Percentiles rank a stretch among this genome's conserved stretches.
These are phyloP conservation scores for Craniophora ligustri DNA, from an alignment of 2,888 invertebrate species.

Conservation along the genomic window DNA sequence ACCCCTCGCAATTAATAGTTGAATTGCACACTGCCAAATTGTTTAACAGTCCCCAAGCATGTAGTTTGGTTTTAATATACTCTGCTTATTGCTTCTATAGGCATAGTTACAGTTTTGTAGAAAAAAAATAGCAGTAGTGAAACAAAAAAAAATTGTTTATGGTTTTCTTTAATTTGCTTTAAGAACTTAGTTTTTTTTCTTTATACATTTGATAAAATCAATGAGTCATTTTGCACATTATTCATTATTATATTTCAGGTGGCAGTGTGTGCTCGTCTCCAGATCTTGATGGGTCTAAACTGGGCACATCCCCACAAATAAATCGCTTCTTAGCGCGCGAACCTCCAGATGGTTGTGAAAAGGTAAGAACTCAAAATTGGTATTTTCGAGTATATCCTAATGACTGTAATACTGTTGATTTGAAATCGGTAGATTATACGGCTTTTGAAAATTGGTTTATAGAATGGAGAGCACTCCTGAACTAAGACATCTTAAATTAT, in stretches of 20 bases:
- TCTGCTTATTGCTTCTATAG: constrained; percentile 50
- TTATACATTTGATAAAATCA: background rate
- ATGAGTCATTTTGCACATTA: constrained; percentile 9
- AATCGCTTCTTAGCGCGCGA: constrained; percentile 95
- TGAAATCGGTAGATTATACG: too few species aligned
- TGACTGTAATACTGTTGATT: too few species aligned
- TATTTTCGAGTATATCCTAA: background rate
- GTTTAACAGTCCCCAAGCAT: constrained; percentile 65
- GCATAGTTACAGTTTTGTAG: constrained; percentile 29
- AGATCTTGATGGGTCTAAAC: constrained; percentile 91
- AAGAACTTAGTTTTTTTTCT: constrained; percentile 12
- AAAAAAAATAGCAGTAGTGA: constrained; percentile 32
- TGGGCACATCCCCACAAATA: constrained; percentile 95
- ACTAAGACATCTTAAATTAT: too few species aligned
- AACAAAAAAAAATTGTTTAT: constrained; percentile 22
- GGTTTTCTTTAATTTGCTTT: constrained; percentile 32
- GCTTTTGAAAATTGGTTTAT: too few species aligned
- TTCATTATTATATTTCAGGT: constrained; percentile 82
- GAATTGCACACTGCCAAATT: constrained; percentile 61
- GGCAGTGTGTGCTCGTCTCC: constrained; percentile 93
- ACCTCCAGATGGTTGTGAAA: constrained; percentile 97
- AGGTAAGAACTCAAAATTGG: constrained; percentile 87
- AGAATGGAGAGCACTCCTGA: too few species aligned
- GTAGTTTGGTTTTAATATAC: constrained; percentile 46
- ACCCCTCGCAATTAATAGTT: constrained; percentile 60